Conservation (phyloP, 2,113 vertebrate species). For the Tonatia bakeri region DNA sequence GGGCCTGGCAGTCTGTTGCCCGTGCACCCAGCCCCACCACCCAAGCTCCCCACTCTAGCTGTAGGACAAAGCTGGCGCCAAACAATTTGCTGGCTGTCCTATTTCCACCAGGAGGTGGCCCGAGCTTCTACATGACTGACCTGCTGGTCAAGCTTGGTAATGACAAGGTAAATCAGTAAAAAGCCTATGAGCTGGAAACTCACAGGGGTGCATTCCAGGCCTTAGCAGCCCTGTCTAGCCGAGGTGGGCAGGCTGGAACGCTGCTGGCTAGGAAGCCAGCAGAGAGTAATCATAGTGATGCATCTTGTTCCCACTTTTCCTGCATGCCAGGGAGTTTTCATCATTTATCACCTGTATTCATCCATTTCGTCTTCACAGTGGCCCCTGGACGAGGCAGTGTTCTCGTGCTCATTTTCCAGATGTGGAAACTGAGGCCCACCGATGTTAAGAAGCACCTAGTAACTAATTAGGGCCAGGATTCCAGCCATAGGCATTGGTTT, state of each 20-base stretch:
- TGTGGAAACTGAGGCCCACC: background rate
- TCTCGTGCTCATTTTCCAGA: background rate
- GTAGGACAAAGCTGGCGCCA: background rate
- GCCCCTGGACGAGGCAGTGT: background rate
- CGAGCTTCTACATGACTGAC: background rate
- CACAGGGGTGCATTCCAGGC: background rate
- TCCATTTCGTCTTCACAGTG: background rate
- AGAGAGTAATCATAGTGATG: fast-evolving
- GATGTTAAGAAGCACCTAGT: background rate
- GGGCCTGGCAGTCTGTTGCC: background rate
- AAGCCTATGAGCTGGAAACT: background rate
- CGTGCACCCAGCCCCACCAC: no score
- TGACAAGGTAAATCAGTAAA: background rate
- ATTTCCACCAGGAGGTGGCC: constrained; percentile 18
- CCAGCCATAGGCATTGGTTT: background rate
- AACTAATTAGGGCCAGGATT: background rate
- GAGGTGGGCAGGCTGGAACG: background rate
- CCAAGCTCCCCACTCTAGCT: background rate
- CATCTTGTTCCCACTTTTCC: background rate
- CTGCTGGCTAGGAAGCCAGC: background rate
- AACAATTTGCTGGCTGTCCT: background rate
- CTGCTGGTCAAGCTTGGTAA: background rate
- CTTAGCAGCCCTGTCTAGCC: background rate
- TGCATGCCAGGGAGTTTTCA: background rate
- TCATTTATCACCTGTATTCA: background rate